Percentiles rank a stretch among this genome's conserved stretches.
phyloP scores from a whole-genome alignment of 1,140 invertebrate genomes.

The Drosophila nasuta region DNA sequence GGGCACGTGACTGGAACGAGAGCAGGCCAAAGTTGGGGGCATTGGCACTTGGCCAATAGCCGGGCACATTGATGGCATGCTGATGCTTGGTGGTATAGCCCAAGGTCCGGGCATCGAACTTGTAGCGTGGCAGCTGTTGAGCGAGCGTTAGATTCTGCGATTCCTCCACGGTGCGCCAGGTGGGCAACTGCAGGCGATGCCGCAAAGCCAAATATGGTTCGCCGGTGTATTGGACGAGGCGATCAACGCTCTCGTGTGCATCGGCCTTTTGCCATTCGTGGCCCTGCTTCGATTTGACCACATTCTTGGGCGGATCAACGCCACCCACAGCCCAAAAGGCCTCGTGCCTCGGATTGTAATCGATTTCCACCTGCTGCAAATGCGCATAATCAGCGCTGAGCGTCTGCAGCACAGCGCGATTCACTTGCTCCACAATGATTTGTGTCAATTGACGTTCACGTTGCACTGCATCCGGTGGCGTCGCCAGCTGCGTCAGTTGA shows the following conservation, averaged over 20 bases:
- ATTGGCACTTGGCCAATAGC: slow-evolving; percentile 91
- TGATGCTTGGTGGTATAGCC: slow-evolving; percentile 86
- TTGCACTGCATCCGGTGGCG: slow-evolving; percentile 54
- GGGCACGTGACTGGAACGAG: slow-evolving; percentile 89
- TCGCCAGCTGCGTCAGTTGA: slow-evolving; percentile 73
- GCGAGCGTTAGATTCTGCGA: slow-evolving; percentile 81
- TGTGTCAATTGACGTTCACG: slow-evolving; percentile 62
- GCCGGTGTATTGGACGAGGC: slow-evolving; percentile 89
- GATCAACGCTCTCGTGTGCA: slow-evolving; percentile 87
- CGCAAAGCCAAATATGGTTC: slow-evolving; percentile 88
- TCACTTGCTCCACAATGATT: slow-evolving; percentile 88
- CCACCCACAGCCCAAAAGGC: slow-evolving; percentile 92
- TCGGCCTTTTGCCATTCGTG: slow-evolving; percentile 82
- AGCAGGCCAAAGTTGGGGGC: slow-evolving; percentile 90
- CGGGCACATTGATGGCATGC: slow-evolving; percentile 91
- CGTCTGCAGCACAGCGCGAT: slow-evolving; percentile 88
- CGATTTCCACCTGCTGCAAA: slow-evolving; percentile 88
- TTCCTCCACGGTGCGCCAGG: slow-evolving; percentile 87
- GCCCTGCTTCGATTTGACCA: slow-evolving; percentile 84
- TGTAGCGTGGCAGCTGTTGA: slow-evolving; percentile 86
- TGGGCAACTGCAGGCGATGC: slow-evolving; percentile 87
- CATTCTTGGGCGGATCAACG: slow-evolving; percentile 86
- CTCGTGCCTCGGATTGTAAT: slow-evolving; percentile 91
- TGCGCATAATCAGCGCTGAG: slow-evolving; percentile 87
- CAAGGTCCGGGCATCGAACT: slow-evolving; percentile 87